Conservation (phyloP, 2,888 invertebrate species). For the Drosophila bunnanda region DNA sequence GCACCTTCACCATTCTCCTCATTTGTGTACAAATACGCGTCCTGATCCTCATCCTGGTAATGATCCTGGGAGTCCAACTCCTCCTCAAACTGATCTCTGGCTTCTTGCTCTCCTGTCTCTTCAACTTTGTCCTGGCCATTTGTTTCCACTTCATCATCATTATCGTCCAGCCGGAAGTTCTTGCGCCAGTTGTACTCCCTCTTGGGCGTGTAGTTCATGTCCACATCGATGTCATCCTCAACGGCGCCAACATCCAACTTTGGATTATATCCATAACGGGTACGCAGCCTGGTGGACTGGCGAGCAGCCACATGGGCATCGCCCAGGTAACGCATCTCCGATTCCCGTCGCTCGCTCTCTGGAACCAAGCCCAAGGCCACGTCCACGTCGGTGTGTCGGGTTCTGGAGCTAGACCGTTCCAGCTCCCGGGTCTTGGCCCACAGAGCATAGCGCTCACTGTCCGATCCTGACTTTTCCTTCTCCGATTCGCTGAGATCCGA, state of each 20-base stretch:
- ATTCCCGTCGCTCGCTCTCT: conserved; percentile 75
- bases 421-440: conserved; percentile 75
- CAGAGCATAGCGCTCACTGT: conserved; percentile 71
- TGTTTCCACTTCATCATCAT: conserved; percentile 23
- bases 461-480: conserved; percentile 64
- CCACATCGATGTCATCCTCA: conserved; percentile 79
- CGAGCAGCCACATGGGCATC: conserved; percentile 79
- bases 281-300: conserved; percentile 80
- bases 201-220: conserved; percentile 82
- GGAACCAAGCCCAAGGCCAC: conserved; percentile 63
- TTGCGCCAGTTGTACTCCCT: conserved; percentile 84
- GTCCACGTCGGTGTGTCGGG: conserved; percentile 57
- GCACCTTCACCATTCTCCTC: background rate
- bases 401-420: conserved; percentile 51
- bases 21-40: conserved; percentile 11
- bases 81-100: conserved; percentile 21
- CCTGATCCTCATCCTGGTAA: conserved; percentile 12
- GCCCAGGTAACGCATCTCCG: conserved; percentile 81
- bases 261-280: conserved; percentile 82
- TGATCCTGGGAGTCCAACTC: conserved; percentile 17
- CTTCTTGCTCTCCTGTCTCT: conserved; percentile 15
- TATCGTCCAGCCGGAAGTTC: conserved; percentile 83
- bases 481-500: conserved; percentile 65
- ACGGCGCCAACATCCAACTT: conserved; percentile 62
- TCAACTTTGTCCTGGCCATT: background rate